Conservation (phyloP, 1,140 invertebrate species). For the Caerostris extrusa region DNA sequence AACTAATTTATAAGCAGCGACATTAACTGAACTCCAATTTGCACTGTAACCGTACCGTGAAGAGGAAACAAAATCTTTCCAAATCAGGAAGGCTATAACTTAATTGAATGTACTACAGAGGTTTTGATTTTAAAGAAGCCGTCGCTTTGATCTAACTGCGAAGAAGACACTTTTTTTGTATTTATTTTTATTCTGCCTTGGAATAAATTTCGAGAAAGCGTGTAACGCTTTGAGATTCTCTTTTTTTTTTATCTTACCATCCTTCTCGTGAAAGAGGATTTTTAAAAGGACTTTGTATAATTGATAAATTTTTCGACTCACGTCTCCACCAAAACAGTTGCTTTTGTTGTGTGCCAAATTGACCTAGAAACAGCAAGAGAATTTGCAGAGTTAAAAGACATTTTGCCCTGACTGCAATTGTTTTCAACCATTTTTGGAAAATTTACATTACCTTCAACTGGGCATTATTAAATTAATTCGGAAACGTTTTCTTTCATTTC, state of each 20-base stretch:
- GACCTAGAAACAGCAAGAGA: too few relatives aligned
- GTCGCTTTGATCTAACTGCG: neutral
- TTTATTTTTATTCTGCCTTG: neutral
- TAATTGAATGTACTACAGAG: constrained; percentile 26
- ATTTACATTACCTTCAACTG: too few relatives aligned
- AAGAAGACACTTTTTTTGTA: neutral
- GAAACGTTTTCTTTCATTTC: too few relatives aligned
- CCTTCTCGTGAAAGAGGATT: neutral
- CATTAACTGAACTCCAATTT: constrained; percentile 23
- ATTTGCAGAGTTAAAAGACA: too few relatives aligned
- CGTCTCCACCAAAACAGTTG: neutral
- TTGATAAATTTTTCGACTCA: constrained; percentile 9
- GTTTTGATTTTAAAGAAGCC: neutral
- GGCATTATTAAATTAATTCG: too few relatives aligned
- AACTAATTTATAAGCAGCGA: constrained; percentile 27
- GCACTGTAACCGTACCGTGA: constrained; percentile 23
- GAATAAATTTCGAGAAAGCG: constrained; percentile 23
- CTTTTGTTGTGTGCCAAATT: too few relatives aligned
- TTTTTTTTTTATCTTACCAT: neutral
- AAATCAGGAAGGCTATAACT: constrained; percentile 32
- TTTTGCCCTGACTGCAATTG: too few relatives aligned
- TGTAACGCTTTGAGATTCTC: neutral
- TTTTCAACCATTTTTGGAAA: too few relatives aligned
- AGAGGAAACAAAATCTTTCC: constrained; percentile 4
- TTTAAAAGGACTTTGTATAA: neutral